These are phyloP conservation scores for Megalops atlanticus DNA, from an alignment of 2,113 vertebrate species.

Conservation along the genomic window DNA sequence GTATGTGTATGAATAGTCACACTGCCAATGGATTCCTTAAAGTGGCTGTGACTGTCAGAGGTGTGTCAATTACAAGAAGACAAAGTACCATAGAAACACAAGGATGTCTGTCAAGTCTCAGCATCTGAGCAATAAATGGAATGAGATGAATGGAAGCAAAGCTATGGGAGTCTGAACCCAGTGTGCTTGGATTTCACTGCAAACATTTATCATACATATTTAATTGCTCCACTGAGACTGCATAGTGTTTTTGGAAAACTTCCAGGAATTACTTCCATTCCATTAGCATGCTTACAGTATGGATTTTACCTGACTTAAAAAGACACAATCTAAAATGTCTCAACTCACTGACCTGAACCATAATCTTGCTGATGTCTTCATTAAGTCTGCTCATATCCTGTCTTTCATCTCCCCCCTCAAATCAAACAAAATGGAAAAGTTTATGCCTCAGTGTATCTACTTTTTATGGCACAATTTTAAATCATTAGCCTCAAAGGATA, in stretches of 20 bases:
- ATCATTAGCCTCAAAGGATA: not conserved
- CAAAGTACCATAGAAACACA: too few species aligned
- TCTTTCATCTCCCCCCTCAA: not conserved
- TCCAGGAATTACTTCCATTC: slow-evolving; percentile 76
- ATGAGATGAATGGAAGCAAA: slow-evolving; percentile 72
- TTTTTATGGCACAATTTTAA: not conserved
- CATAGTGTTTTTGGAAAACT: slow-evolving; percentile 63
- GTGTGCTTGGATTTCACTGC: slow-evolving; percentile 72
- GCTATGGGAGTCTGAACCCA: slow-evolving; percentile 62
- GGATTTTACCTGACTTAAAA: slow-evolving; percentile 72
- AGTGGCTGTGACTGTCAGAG: too few species aligned
- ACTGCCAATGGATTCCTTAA: not conserved
- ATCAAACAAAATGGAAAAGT: slow-evolving; percentile 1
- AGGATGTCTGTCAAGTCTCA: too few species aligned
- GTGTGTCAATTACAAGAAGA: too few species aligned
- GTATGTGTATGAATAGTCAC: not conserved
- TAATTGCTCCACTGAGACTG: slow-evolving; percentile 70
- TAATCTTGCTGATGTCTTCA: slow-evolving; percentile 70
- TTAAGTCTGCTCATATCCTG: slow-evolving; percentile 40
- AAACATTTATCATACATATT: slow-evolving; percentile 78
- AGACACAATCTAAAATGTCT: slow-evolving; percentile 75
- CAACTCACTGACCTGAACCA: slow-evolving; percentile 67
- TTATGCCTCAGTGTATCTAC: not conserved
- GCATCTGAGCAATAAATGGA: slow-evolving; percentile 52
- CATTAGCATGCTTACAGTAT: slow-evolving; percentile 73